These are phyloP conservation scores for Hyles vespertilio DNA, from an alignment of 1,140 invertebrate genomes.

Conservation along the genomic window DNA sequence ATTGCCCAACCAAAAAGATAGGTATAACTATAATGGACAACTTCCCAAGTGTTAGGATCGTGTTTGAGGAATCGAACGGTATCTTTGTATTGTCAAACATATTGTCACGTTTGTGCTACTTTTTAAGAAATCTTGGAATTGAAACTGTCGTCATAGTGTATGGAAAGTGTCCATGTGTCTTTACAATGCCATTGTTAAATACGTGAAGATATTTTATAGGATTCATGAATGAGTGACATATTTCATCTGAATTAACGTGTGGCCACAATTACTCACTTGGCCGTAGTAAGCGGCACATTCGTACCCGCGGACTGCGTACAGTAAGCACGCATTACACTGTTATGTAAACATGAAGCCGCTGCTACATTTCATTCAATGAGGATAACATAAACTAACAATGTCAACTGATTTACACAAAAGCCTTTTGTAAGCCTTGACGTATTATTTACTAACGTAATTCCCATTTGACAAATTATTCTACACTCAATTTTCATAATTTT, in stretches of 20 bases:
- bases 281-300: too few species aligned
- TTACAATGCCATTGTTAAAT: too few species aligned
- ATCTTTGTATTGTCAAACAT: slow-evolving; percentile 6
- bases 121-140: slow-evolving; percentile 8
- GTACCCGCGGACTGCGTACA: background rate
- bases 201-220: too few species aligned
- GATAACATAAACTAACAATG: slow-evolving; percentile 6
- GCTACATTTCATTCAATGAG: slow-evolving; percentile 11
- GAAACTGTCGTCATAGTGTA: too few species aligned
- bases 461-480: background rate
- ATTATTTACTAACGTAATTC: background rate
- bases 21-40: too few species aligned
- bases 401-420: background rate
- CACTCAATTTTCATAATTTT: too few species aligned
- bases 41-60: too few species aligned
- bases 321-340: slow-evolving; percentile 1
- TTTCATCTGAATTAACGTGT: too few species aligned
- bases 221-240: too few species aligned
- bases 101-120: slow-evolving; percentile 8
- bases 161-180: too few species aligned
- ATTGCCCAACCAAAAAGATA: too few species aligned
- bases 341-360: slow-evolving; percentile 5
- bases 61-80: background rate
- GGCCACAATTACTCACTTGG: too few species aligned
- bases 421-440: background rate